Evolutionary conservation across 1,140 invertebrate species (phyloP), one percentile per base, ranked within the genome.

Genomic region (Drosophila subobscura): DNA sequence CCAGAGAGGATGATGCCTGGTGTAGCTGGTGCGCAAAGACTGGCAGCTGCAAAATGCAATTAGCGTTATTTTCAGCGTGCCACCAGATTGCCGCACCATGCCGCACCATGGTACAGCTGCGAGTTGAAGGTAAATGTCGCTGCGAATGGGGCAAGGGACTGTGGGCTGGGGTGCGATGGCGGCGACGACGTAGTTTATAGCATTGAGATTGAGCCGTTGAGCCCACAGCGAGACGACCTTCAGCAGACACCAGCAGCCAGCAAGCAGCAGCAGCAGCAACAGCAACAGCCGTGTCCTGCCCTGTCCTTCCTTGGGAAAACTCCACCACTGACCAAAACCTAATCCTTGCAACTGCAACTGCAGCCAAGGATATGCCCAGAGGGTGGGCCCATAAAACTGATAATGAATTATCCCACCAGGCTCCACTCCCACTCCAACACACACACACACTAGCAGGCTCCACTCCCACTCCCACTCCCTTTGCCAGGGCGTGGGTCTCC

Each of bases 401-500:
- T 86, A 86, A 88, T 86, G 78, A 88, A 88, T 86, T 86, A 86
- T 86, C 83, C 81, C 72, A 74, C 42, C 61, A 44, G 70, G 49
- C 44, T 41, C 29, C 53, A 29, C 16, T 20, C 0, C 16, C 16
- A 20, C 52, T 14, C 37, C 8, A n/a, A 44, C 22, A 25, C 20
- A 33, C 27, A 14, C 29, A 49, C 20, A 20, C 16, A n/a, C n/a
- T n/a, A 49, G 49, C 12, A 12, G 23, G 6, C 37, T 27, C 22
- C 0, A 5, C 20, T 33, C 22, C 6, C 22, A 10, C 37, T 0
- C n/a, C 5, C n/a, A 51, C 5, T 37, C 4, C 8, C 8, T 10
- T 2, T n/a, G 40, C 5, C 2, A 16, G 42, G 14, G 6, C 0
- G 16, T 6, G 7, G 44, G 44, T 7, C 20, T 45, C 14, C 33